Base-by-base conservation (phyloP, 1,140 invertebrate genomes). In the Danaus plexippus region DNA sequence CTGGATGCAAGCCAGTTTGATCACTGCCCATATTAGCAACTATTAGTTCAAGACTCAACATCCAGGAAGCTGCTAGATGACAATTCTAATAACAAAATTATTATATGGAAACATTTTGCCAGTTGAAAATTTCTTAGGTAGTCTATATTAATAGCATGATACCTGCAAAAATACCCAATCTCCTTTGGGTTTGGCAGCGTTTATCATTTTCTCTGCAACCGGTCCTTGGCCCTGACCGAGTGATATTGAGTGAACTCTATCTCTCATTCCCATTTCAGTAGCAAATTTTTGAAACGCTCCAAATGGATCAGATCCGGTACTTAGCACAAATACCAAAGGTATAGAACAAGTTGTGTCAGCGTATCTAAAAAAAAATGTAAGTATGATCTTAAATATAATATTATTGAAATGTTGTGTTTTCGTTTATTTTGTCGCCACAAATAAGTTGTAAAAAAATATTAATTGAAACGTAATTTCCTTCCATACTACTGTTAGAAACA, bases 21-120 rank as follows among this genome's bases (percentile, higher is more conserved):
- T 90, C 90, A 66, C 93, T 88, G 5, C 89, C 87, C n/a, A 97
- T 87, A 47, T 91, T 88, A 59, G 92, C 87, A 1, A 95, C 90
- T 9, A 94, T 88, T 45, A 88, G 77, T 74, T 95, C 94, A 74
- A 96, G 87, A 0, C 81, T 78, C 2, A 92, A 85, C 95, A 98
- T 96, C 95, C 96, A 98, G 0, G 95, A 96, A 4, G 94, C 92
- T 8, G 95, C 96, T 63, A 98, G 87, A 74, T 98, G 96, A 75
- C 96, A 97, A 77, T 98, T 98, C 90, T 96, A 87, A 52, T 47
- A 63, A 43, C 2, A 59, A 61, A 53, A 46, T 51, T 52, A 49
- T 63, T 15, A 15, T 15, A 15, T 15, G 15, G 15, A 15, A 15
- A 15, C 15, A 15, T 15, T 15, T 15, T 15, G 15, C 15, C 15